Percentiles rank a stretch among this genome's conserved stretches.
These are phyloP conservation scores for Phataginus tetradactyla DNA, from an alignment of 2,797 vertebrate genomes.

Conservation along the genomic window DNA sequence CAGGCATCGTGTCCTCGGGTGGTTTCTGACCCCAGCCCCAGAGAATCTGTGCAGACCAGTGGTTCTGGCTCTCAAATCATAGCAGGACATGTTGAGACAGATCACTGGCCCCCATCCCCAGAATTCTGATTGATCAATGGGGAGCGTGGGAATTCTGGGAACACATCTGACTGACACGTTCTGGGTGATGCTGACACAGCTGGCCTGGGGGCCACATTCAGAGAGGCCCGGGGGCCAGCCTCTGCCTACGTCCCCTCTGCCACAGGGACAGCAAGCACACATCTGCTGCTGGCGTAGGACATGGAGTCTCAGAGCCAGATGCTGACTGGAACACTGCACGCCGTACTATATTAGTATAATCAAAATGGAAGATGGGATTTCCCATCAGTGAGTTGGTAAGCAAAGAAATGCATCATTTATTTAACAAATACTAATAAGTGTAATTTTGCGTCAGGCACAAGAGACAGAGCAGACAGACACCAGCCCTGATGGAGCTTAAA, in stretches of 20 bases:
- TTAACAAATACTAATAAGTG: neutral
- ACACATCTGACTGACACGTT: neutral
- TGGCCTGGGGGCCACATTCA: neutral
- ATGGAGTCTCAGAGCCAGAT: neutral
- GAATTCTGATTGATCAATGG: neutral
- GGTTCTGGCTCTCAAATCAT: neutral
- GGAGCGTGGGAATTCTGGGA: neutral
- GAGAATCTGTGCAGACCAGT: too few species aligned
- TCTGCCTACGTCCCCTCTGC: neutral
- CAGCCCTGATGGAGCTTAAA: neutral
- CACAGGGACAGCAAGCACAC: fast-evolving
- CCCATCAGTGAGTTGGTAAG: neutral
- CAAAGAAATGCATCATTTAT: neutral
- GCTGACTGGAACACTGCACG: neutral
- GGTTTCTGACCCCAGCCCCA: too few species aligned
- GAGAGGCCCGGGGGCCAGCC: neutral
- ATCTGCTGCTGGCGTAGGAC: neutral
- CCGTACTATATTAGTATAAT: neutral
- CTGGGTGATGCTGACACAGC: neutral
- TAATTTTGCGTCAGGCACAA: neutral
- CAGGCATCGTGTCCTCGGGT: neutral
- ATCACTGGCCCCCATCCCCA: neutral
- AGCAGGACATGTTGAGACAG: neutral
- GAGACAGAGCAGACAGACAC: neutral
- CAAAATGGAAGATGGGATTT: neutral